A percentile compares a stretch with the other conserved stretches of the same genome.
Conservation (phyloP, 2,888 invertebrate genomes). For the Leucophenga maculata region DNA sequence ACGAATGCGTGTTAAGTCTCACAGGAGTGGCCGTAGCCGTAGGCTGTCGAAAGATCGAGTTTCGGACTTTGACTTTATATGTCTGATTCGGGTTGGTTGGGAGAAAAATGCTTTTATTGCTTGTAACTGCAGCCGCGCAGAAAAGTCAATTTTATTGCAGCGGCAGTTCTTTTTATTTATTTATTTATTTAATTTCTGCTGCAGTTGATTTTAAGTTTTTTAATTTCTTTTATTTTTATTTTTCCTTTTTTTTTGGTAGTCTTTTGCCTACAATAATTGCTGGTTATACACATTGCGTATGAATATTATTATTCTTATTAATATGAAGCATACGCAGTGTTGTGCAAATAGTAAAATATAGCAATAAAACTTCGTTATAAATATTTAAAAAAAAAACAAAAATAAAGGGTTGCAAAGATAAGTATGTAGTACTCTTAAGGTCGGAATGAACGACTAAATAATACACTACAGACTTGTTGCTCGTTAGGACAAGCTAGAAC, state of each 20-base stretch:
- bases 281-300: constrained; percentile 22
- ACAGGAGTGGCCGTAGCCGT: constrained; percentile 18
- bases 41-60: no score
- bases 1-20: constrained; percentile 61
- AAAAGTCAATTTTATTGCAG: constrained; percentile 18
- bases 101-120: not conserved
- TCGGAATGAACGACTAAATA: not conserved
- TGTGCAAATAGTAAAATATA: constrained; percentile 10
- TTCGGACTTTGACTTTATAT: no score
- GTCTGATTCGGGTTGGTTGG: no score
- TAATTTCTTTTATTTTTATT: not conserved
- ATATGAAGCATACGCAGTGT: constrained; percentile 30
- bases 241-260: constrained; percentile 1
- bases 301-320: constrained; percentile 52
- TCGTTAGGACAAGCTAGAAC: no score
- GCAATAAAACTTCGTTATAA: not conserved
- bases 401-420: not conserved
- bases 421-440: no score
- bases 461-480: not conserved
- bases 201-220: not conserved
- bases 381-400: no score
- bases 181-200: constrained; percentile 20
- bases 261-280: constrained; percentile 31
- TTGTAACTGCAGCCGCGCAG: constrained; percentile 10
- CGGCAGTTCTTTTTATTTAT: constrained; percentile 6